Evolutionary conservation across 2,113 vertebrate genomes (phyloP), one percentile per base, ranked within the genome.

Genomic region (Poeciliopsis turrubarensis): DNA sequence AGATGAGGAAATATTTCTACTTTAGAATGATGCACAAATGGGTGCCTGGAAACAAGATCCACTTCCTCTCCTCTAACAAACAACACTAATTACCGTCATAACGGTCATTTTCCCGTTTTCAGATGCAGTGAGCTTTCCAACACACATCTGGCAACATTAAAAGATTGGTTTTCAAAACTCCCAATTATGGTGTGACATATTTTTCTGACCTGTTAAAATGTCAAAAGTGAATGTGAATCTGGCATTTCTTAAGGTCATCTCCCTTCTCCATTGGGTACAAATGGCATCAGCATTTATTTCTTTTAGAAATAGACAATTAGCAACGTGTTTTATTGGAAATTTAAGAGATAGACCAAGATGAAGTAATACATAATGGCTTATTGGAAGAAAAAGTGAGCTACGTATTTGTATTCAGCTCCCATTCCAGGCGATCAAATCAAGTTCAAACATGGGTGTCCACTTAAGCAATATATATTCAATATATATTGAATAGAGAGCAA

Each of bases 181-280:
- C 11, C 29, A 3, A 13, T 4, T 5, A 65, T n/a, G 0, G 15
- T 22, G 22, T 41, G 62, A 64, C 47, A 68, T 57, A 70, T 63
- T 70, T 51, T 62, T 31, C 26, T 39, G 44, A 44, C 60, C 61
- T 31, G 19, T 2, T 73, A 1, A 81, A 81, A 87, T 72, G 73
- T 77, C 61, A 84, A 61, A 82, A 72, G 32, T 3, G 41, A 75
- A 60, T 60, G 61, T 17, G 73, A 47, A 76, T 69, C 41, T 77
- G 61, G 13, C 66, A 68, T 80, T 79, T 72, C 80, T 27, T 75
- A 79, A 74, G 30, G 83, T 39, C 72, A 78, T 26, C 7, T 73
- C 0, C 64, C 22, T 54, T 72, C 32, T 62, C 32, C 31, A 61
- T 71, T 64, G 31, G 34, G 26, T 57, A 51, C 65, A 75, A 65